Percentiles rank a stretch among this genome's conserved stretches.
Evolutionary conservation across 2,888 invertebrate species (phyloP).

Genomic region (Elysia crispata): DNA sequence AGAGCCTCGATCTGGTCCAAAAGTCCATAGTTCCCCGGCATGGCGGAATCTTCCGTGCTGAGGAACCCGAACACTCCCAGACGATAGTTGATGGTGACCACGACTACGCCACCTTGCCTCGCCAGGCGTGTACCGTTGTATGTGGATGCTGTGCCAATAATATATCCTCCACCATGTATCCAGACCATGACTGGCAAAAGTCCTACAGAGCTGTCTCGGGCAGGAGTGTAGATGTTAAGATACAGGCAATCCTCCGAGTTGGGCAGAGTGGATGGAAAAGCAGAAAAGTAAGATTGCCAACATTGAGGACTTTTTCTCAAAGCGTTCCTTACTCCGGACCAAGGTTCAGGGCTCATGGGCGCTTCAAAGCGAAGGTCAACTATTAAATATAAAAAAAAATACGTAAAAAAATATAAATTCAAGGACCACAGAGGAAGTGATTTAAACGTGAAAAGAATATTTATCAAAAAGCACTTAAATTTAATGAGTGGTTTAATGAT

Average conservation of each 20-base stretch:
- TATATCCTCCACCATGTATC: too few relatives aligned
- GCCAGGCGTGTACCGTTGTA: neutral
- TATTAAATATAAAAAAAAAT: too few relatives aligned
- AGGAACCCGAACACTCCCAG: conserved; percentile 13
- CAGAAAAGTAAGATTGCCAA: too few relatives aligned
- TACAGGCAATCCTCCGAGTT: conserved; percentile 19
- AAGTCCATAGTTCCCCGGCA: conserved; percentile 19
- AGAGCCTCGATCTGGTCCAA: conserved; percentile 20
- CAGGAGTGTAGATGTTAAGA: conserved; percentile 7
- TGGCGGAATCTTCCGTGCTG: conserved; percentile 31
- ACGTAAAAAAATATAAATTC: too few relatives aligned
- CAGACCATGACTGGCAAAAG: neutral
- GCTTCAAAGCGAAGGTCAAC: too few relatives aligned
- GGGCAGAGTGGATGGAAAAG: neutral
- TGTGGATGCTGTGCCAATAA: neutral
- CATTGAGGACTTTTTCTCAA: too few relatives aligned
- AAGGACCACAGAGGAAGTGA: too few relatives aligned
- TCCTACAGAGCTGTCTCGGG: conserved; percentile 7
- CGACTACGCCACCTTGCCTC: neutral
- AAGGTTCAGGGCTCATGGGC: too few relatives aligned
- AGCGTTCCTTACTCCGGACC: too few relatives aligned
- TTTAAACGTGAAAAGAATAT: too few relatives aligned
- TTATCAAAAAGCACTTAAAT: too few relatives aligned
- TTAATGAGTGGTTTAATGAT: too few relatives aligned
- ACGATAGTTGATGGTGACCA: conserved; percentile 29